Evolutionary conservation across 2,113 vertebrate genomes (phyloP), one percentile per base, ranked within the genome.

Genomic region (Notiomystis cincta): DNA sequence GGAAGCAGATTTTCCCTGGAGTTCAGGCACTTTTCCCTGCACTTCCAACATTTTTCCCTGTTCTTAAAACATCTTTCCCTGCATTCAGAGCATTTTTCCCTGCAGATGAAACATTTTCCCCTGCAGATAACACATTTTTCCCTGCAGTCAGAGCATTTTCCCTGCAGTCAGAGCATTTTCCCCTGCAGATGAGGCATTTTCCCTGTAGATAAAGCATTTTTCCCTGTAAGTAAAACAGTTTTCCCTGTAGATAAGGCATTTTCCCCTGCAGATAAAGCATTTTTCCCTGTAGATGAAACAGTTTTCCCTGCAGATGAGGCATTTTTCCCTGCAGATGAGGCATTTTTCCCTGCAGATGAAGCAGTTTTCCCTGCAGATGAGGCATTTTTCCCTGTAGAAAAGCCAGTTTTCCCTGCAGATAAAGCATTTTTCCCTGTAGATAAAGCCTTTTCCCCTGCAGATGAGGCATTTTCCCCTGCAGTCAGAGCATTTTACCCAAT

Each of bases 181-280:
- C 56, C 40, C 53, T 57, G 40, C 18, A 11, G 7, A 4, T 58
- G 16, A 24, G 35, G 3, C 23, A 20, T 21, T 25, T 75, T 17
- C 65, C 51, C 53, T 18, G 13, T 16, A 31, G 13, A 12, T 15
- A n/a, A 14, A 38, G 2, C 20, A 17, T 21, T 38, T 70, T 31
- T 15, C 47, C 47, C 21, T 58, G 23, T 22, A 23, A 15, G 24
- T 35, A 24, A 58, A 58, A 10, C 24, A n/a, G n/a, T n/a, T 67
- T 67, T 23, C 71, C 53, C 18, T n/a, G 31, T 6, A 12, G 6
- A 12, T 35, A 7, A 6, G 37, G 1, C 5, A 4, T 2, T 76
- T 76, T 60, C 4, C 44, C 44, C 22, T 48, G 13, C 0, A 2
- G 1, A 2, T n/a, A 4, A 6, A 8, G 2, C 2, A 5, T 2